Evolutionary conservation across 1,140 invertebrate species (phyloP), one percentile per base, ranked within the genome.

Genomic region (Drosophila insularis): DNA sequence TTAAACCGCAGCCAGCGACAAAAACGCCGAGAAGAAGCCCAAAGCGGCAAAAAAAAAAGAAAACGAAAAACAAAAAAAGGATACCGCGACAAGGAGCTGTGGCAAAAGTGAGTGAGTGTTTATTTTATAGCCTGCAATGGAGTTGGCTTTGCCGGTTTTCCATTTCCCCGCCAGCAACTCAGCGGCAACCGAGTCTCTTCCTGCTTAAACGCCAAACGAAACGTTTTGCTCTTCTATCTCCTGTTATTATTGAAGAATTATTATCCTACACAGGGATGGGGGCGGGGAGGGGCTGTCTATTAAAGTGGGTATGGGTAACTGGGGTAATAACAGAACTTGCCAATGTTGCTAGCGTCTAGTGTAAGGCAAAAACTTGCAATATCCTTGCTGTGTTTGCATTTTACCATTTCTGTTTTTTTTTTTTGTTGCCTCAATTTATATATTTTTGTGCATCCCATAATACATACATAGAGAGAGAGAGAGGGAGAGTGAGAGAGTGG

Each of bases 211-310:
- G 60, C 63, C 82, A 86, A 85, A 86, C 78, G 78, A 86, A 85
- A 86, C 78, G 78, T 64, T 86, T 85, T 85, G 60, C 27, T 50
- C 35, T 23, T 39, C 19, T 32, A n/a, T 53, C 3, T 60, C 65
- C 67, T 70, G 79, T 82, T 86, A 79, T 86, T 86, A 86, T 86
- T 86, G 82, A 87, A 82, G 82, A 86, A 86, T 87, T 86, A 86
- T 86, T 86, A 79, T 75, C 68, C 78, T 67, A 63, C 71, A 72
- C 27, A 19, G 37, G 56, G 61, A 71, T 60, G 50, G 68, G 27
- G 46, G 14, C 27, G 32, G 11, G 23, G 3, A 3, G 13, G 11
- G 27, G 19, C 10, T 6, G 43, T 13, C 6, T 17, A 11, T 31
- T 31, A 19, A 8, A 6, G 13, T 23, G 23, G 23, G 19, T 19